Evolutionary conservation across 2,888 invertebrate genomes (phyloP).

Genomic region (Drosophila sordidula): DNA sequence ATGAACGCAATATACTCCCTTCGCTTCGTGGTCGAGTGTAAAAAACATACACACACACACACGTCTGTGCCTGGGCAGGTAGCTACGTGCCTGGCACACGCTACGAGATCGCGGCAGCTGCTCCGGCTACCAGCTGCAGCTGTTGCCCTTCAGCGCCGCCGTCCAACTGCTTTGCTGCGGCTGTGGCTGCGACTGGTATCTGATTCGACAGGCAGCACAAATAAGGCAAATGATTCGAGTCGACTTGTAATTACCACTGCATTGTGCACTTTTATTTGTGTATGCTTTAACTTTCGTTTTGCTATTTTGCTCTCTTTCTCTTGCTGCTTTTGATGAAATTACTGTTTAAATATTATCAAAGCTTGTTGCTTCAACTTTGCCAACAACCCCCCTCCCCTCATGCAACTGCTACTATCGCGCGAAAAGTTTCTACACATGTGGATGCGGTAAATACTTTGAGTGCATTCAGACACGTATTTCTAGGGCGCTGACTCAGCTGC

Average conservation of each 20-base stretch:
- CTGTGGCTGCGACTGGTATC: conserved; percentile 26
- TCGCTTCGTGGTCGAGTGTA: no score
- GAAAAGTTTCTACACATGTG: conserved; percentile 25
- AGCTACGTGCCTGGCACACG: conserved; percentile 63
- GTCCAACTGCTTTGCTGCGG: conserved; percentile 24
- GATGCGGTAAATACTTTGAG: conserved; percentile 36
- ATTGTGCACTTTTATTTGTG: conserved; percentile 63
- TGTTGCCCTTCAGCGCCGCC: conserved; percentile 36
- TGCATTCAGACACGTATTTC: conserved; percentile 13
- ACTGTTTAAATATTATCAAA: conserved; percentile 70
- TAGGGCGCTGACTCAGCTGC: not conserved
- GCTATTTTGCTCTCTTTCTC: not conserved
- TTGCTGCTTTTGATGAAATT: conserved; percentile 64
- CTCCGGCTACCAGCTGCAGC: conserved; percentile 31
- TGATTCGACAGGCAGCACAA: conserved; percentile 48
- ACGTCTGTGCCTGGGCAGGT: conserved; percentile 11
- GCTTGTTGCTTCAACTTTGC: conserved; percentile 38
- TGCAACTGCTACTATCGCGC: not conserved
- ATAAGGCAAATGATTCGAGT: conserved; percentile 45
- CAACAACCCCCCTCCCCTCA: not conserved
- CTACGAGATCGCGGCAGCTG: conserved; percentile 46
- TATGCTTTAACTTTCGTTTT: conserved; percentile 22
- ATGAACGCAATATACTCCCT: no score
- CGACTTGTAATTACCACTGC: conserved; percentile 75
- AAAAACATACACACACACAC: conserved; percentile 9